Evolutionary conservation across 2,888 invertebrate species (phyloP), one percentile per base, ranked within the genome.

Genomic region (Macropis europaea): DNA sequence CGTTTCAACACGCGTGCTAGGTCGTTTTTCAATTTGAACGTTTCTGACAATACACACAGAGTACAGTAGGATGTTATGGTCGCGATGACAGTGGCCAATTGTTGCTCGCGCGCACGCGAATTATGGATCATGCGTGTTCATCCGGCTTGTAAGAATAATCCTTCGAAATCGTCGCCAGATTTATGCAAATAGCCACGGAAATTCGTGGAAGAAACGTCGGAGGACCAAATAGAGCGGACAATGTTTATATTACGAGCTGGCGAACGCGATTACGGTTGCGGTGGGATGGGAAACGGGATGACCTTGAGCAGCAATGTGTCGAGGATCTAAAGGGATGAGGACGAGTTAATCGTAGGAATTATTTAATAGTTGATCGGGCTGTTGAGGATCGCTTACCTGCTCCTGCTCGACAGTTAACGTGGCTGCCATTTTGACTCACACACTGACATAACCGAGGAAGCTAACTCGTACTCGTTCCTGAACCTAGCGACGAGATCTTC

Each of bases 321-420:
- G n/a, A n/a, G n/a, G n/a, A n/a, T n/a, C n/a, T n/a, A n/a, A n/a
- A n/a, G n/a, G n/a, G n/a, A n/a, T n/a, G n/a, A n/a, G n/a, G n/a
- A n/a, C n/a, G n/a, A n/a, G n/a, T n/a, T n/a, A n/a, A n/a, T n/a
- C n/a, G n/a, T n/a, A n/a, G n/a, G n/a, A n/a, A n/a, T n/a, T n/a
- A n/a, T n/a, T n/a, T n/a, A n/a, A n/a, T n/a, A n/a, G n/a, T n/a
- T n/a, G n/a, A n/a, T n/a, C n/a, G n/a, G n/a, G n/a, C n/a, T n/a
- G n/a, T 60, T 45, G 38, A 67, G 56, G 48, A 86, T 88, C 85
- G 93, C 94, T 94, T 90, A 95, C 95, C 93, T 93, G 93, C 91
- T 95, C 94, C 90, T 95, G 94, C 90, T 95, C 94, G 90, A 93
- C 93, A 91, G 94, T 94, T 92, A 95, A 92, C 88, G 93, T 93